Evolutionary conservation across 2,888 invertebrate genomes (phyloP), one percentile per base, ranked within the genome.

Genomic region (Drosophila sordidula): DNA sequence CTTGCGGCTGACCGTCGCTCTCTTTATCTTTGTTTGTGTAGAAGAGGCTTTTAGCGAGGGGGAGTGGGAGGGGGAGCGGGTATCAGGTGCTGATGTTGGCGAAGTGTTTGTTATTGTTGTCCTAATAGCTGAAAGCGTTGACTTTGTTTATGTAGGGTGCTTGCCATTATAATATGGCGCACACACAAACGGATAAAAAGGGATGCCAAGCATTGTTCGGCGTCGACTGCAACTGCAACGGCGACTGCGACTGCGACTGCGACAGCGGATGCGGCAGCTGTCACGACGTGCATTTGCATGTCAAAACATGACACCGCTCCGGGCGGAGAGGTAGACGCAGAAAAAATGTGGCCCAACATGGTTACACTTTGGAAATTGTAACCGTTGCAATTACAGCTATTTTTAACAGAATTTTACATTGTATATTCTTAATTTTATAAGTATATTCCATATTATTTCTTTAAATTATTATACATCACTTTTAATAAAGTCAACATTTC

Each of bases 71-170:
- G 14, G 3, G 36, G 18, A 12, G 16, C 12, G 16, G 39, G 42
- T 14, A 54, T 25, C 47, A 59, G 45, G 61, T 64, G 34, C 57
- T 39, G 72, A 57, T 69, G 70, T 58, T 54, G 62, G 50, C 47
- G 16, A 59, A 78, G 69, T 78, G 75, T 75, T 75, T 85, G 82
- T 71, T 85, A 85, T 87, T 87, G 83, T 79, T 85, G 55, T 54
- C 57, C 68, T 83, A 82, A 76, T 83, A 70, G 83, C 84, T 80
- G 70, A 65, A 63, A 86, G 86, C 77, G 70, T 76, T 73, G 83
- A 67, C 72, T 85, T 72, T 81, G 79, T 62, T 72, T 75, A 67
- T 59, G 49, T 41, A 54, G 79, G 52, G 62, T 51, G 49, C 56
- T 63, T 70, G 79, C 63, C 63, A 78, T 67, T 66, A 74, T 57